Base-by-base conservation (phyloP, 1,140 invertebrate species). In the Aphelinus atriplicis region DNA sequence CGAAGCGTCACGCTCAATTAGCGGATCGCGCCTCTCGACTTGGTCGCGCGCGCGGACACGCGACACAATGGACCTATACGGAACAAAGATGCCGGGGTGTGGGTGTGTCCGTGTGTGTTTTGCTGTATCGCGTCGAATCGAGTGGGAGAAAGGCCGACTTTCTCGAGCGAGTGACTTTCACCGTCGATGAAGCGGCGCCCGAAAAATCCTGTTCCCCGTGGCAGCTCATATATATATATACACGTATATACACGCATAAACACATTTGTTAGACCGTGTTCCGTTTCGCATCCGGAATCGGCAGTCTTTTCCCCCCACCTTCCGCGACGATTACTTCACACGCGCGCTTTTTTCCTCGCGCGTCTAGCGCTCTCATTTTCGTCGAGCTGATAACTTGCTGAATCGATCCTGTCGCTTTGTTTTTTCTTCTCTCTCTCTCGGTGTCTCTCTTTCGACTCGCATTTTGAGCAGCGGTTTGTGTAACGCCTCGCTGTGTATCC, bases 71-170 rank as follows among this genome's bases (percentile, higher is more conserved):
- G 45, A 7, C 58, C 58, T 26, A 26, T 26, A 26, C 26, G 26
- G 26, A 26, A 26, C 26, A 26, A 26, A 26, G 26, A 26, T 26
- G 26, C 26, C 26, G 26, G 26, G 26, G 26, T 26, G 26, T 26
- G 26, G 26, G 26, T 26, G 26, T 26, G 26, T 26, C 26, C 26
- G 26, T 26, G 58, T 60, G 58, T 60, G 58, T 43, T 26, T 60
- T 5, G 58, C 58, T 76, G 75, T 79, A 81, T 82, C 77, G 53
- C 79, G 77, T 76, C 84, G 86, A 87, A 86, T 87, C 85, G 84
- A 87, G 83, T 82, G 83, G 83, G 87, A 86, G 86, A 86, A 87
- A 87, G 86, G 82, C 84, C 81, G 82, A 85, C 85, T 88, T 87
- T 88, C 87, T 84, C 86, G 83, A 78, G 78, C 81, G 57, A 56